These are phyloP conservation scores for Agapornis canus DNA, from an alignment of 2,797 vertebrate species.

Conservation along the genomic window DNA sequence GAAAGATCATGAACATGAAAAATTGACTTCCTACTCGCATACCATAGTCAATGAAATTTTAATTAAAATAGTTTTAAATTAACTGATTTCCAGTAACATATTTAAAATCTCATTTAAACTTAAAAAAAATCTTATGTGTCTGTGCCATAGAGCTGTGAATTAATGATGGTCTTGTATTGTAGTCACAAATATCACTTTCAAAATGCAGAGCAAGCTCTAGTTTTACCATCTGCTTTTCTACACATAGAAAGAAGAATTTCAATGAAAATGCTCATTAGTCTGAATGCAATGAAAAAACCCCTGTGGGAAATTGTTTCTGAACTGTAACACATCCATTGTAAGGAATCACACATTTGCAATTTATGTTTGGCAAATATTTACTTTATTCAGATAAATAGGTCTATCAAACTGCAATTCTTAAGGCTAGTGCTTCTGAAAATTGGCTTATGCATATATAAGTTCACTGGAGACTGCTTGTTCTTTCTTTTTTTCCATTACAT, in stretches of 20 bases:
- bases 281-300: neutral
- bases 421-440: neutral
- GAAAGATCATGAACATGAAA: constrained; percentile 12
- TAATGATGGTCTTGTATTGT: neutral
- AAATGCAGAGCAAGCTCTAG: neutral
- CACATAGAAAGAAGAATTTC: neutral
- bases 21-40: neutral
- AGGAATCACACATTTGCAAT: constrained; percentile 7
- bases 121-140: neutral
- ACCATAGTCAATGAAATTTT: constrained; percentile 33
- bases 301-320: neutral
- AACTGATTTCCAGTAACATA: neutral
- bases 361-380: constrained; percentile 58
- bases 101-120: neutral
- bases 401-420: constrained; percentile 14
- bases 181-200: neutral
- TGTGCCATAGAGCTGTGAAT: neutral
- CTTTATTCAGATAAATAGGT: neutral
- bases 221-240: neutral
- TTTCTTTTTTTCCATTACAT: neutral
- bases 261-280: neutral
- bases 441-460: neutral
- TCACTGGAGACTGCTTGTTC: neutral
- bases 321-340: neutral
- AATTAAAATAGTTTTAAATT: constrained; percentile 35